phyloP scores from a whole-genome alignment of 2,113 vertebrate species.

The Regulus satrapa region DNA sequence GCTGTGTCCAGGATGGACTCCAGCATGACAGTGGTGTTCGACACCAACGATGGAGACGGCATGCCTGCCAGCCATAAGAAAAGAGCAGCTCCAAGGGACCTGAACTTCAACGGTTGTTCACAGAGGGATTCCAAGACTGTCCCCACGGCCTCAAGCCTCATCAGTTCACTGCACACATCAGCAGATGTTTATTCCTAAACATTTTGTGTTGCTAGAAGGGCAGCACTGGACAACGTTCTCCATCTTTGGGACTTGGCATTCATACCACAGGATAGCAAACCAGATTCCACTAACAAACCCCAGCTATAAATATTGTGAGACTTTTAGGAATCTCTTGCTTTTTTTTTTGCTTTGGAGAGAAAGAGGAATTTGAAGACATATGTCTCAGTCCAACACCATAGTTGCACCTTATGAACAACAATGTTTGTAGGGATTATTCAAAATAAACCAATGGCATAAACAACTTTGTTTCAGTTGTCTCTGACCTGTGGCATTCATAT shows the following conservation, averaged over 20 bases:
- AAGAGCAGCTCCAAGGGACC: constrained; percentile 64
- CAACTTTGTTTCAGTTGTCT: neutral
- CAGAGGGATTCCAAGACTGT: constrained; percentile 54
- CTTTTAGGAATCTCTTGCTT: neutral
- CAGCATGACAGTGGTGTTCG: constrained; percentile 77
- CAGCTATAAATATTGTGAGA: neutral
- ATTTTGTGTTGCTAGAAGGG: neutral
- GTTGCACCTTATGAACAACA: neutral
- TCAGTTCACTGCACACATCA: constrained; percentile 68
- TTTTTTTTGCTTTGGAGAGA: neutral
- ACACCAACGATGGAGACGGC: constrained; percentile 68
- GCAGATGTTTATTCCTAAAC: constrained; percentile 81
- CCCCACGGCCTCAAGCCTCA: constrained; percentile 69
- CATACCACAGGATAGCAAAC: neutral
- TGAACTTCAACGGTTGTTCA: constrained; percentile 52
- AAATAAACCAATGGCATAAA: neutral
- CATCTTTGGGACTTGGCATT: neutral
- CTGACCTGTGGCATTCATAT: neutral
- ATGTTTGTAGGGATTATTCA: neutral
- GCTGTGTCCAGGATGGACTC: constrained; percentile 90
- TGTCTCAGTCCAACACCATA: neutral
- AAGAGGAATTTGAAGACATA: neutral
- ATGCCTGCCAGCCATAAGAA: constrained; percentile 65
- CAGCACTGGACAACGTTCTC: neutral
- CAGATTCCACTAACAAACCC: neutral